Conservation (phyloP, 2,888 invertebrate genomes). For the Rotaria magnacalcarata region DNA sequence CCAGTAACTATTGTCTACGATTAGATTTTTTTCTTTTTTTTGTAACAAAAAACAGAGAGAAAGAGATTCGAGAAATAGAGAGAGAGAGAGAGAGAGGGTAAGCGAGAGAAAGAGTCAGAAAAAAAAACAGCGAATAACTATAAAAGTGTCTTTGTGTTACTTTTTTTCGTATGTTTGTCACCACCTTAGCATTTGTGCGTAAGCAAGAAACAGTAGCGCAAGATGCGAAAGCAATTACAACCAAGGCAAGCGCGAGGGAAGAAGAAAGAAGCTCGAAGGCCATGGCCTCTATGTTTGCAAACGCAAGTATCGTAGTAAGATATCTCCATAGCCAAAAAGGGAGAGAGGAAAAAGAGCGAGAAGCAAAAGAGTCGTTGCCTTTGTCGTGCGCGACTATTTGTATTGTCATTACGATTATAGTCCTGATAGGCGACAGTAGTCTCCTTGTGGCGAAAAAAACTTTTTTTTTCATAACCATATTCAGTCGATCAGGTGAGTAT, state of each 20-base stretch:
- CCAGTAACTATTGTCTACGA: neutral
- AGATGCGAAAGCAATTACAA: slow-evolving; percentile 28
- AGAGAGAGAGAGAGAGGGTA: neutral
- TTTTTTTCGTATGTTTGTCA: slow-evolving; percentile 29
- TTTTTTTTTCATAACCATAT: neutral
- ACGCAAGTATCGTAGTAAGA: neutral
- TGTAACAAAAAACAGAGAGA: neutral
- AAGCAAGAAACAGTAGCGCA: neutral
- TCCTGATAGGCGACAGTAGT: neutral
- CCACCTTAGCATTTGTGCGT: neutral
- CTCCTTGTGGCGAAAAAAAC: neutral
- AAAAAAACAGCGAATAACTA: slow-evolving; percentile 17
- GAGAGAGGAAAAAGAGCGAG: neutral
- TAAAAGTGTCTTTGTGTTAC: neutral
- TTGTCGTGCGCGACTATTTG: slow-evolving; percentile 17
- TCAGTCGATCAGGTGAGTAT: neutral
- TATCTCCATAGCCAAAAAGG: neutral
- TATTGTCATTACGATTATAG: slow-evolving; percentile 12
- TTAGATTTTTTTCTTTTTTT: neutral
- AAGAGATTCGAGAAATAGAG: neutral
- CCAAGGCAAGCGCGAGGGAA: neutral
- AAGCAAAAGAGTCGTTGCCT: slow-evolving; percentile 15
- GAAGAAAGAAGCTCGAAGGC: slow-evolving; percentile 21
- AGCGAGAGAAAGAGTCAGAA: neutral
- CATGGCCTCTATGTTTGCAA: slow-evolving; percentile 9